phyloP scores from a whole-genome alignment of 2,888 invertebrate species.

The Leuctra nigra region DNA sequence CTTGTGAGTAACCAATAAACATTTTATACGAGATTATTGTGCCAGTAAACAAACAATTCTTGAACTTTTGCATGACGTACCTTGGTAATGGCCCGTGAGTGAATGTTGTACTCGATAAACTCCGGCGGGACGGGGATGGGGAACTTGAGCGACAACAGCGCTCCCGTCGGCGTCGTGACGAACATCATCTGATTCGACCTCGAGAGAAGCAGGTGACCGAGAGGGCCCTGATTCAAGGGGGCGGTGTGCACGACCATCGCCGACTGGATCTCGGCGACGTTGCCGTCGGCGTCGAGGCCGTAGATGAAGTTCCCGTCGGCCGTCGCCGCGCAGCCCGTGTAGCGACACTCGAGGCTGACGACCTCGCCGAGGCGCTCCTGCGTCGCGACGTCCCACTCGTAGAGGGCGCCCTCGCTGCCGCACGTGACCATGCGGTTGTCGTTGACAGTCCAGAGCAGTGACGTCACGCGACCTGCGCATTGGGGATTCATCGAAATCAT shows the following conservation, averaged over 20 bases:
- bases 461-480: conserved; percentile 48
- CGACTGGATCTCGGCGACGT: conserved; percentile 56
- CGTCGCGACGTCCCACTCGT: conserved; percentile 81
- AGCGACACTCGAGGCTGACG: conserved; percentile 65
- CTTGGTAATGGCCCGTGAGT: conserved; percentile 45
- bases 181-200: conserved; percentile 78
- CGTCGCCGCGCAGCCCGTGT: conserved; percentile 29
- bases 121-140: conserved; percentile 63
- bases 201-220: conserved; percentile 60
- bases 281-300: conserved; percentile 63
- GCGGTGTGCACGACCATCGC: conserved; percentile 42
- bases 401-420: conserved; percentile 84
- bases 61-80: too few relatives aligned
- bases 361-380: conserved; percentile 70
- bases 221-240: conserved; percentile 38
- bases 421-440: conserved; percentile 79
- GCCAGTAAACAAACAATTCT: too few relatives aligned
- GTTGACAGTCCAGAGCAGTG: conserved; percentile 63
- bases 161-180: conserved; percentile 70
- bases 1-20: too few relatives aligned
- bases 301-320: conserved; percentile 61
- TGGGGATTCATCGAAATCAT: too few relatives aligned
- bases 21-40: too few relatives aligned
- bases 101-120: conserved; percentile 47
- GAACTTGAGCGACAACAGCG: conserved; percentile 68